Base-by-base conservation (phyloP, 1,140 invertebrate species). In the Kradibia gibbosae region DNA sequence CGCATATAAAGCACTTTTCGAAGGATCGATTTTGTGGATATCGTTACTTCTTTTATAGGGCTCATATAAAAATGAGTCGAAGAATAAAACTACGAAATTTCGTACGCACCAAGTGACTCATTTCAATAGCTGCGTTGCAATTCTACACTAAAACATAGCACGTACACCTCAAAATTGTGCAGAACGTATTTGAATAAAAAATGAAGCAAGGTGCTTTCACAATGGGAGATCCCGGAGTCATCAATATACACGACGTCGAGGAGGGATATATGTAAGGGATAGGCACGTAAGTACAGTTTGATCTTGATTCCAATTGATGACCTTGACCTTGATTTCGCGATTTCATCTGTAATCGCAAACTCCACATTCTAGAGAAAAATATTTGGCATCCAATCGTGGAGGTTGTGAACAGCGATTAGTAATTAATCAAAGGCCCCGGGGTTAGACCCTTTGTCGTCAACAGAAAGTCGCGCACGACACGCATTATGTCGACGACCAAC, bases 381-480 rank as follows among this genome's bases (percentile, higher is more conserved):
- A 45, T 39, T 67, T 42, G 79, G 72, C 80, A 79, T 79, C 65
- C 65, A 50, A 79, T 79, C 50, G 78, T 31, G 45, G 48, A 65
- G 10, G 67, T 62, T 71, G 48, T 22, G 8, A 62, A 22, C 8
- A 28, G 55, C 42, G 50, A 76, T 73, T 74, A 82, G 62, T 77
- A 81, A 76, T 76, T 77, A 81, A 77, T 77, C 80, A 50, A 67
- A 74, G 78, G 55, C n/a, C 50, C 36, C 20, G 34, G 0, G 62
- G 22, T 36, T 36, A 15, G 15, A 0, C 39, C 22, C 22, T 42
- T 22, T 7, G 42, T 20, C 36, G 70, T 20, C n/a, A 20, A 39
- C 39, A 1, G 28, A 4, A 3, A 11, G 4, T 36, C 34, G 34
- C 34, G 34, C n/a, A 36, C 20, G 62, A 36, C n/a, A 67, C 39